Conservation (phyloP, 2,113 vertebrate species). For the Callipepla californica region DNA sequence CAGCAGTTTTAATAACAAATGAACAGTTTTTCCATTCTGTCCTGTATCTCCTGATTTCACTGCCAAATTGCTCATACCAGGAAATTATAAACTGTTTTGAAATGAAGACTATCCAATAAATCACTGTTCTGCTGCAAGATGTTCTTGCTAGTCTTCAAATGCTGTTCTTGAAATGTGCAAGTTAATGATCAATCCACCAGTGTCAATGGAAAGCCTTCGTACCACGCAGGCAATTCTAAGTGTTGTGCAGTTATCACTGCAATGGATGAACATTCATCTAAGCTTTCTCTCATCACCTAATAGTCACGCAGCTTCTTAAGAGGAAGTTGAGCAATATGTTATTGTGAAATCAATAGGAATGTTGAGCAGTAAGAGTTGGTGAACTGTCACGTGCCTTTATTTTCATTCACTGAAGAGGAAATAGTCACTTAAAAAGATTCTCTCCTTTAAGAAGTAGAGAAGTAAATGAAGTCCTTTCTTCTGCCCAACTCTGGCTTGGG, state of each 20-base stretch:
- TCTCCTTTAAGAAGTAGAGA: background rate
- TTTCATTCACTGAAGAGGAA: background rate
- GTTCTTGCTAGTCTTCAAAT: background rate
- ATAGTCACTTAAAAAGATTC: background rate
- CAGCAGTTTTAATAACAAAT: conserved; percentile 2
- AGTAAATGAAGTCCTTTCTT: background rate
- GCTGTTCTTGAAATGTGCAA: background rate
- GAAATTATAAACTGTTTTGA: background rate
- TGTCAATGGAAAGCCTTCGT: background rate
- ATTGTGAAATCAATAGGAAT: background rate
- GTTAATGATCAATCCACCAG: background rate
- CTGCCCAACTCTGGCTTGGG: background rate
- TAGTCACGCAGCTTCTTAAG: background rate
- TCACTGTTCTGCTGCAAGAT: background rate
- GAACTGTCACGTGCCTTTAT: background rate
- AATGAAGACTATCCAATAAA: background rate
- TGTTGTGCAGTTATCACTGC: background rate
- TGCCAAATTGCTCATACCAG: background rate
- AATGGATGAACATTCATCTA: background rate
- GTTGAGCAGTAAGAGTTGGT: background rate
- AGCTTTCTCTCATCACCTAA: background rate
- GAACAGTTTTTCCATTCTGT: background rate
- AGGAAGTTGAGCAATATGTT: fast-evolving
- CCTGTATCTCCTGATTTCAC: fast-evolving
- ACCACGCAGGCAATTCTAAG: background rate